phyloP scores from a whole-genome alignment of 2,888 invertebrate genomes.

The Druceiella hillmani region DNA sequence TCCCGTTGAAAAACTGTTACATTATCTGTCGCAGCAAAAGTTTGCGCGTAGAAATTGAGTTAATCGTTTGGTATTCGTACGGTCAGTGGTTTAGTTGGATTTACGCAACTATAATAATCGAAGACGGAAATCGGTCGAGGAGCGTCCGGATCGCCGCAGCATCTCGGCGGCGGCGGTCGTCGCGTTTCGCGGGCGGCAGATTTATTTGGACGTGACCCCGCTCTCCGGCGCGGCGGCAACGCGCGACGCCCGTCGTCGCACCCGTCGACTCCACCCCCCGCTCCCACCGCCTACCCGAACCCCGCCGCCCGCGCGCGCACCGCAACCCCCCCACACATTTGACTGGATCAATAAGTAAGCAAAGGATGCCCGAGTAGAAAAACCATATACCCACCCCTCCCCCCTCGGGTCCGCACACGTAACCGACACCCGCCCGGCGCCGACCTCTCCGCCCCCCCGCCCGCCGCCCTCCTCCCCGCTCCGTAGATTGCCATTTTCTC shows the following conservation, averaged over 20 bases:
- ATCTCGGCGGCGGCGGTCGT: conserved; percentile 50
- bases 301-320: conserved; percentile 32
- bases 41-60: too few species aligned
- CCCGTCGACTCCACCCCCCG: conserved; percentile 18
- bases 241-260: too few species aligned
- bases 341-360: conserved; percentile 58
- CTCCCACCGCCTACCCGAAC: conserved; percentile 12
- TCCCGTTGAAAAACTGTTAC: too few species aligned
- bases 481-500: conserved; percentile 55
- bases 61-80: too few species aligned
- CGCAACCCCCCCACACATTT: conserved; percentile 55
- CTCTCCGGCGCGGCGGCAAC: conserved; percentile 9
- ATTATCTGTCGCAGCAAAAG: too few species aligned
- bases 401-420: conserved; percentile 53
- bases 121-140: too few species aligned
- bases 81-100: too few species aligned
- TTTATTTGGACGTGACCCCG: conserved; percentile 51
- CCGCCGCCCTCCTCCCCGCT: conserved; percentile 24
- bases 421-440: conserved; percentile 51
- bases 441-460: conserved; percentile 27
- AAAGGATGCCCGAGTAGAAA: conserved; percentile 58
- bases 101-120: too few species aligned
- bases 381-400: conserved; percentile 54
- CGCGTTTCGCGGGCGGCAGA: conserved; percentile 55
- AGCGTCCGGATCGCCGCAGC: too few species aligned